Evolutionary conservation across 1,140 invertebrate species (phyloP).

Genomic region (Musca domestica): DNA sequence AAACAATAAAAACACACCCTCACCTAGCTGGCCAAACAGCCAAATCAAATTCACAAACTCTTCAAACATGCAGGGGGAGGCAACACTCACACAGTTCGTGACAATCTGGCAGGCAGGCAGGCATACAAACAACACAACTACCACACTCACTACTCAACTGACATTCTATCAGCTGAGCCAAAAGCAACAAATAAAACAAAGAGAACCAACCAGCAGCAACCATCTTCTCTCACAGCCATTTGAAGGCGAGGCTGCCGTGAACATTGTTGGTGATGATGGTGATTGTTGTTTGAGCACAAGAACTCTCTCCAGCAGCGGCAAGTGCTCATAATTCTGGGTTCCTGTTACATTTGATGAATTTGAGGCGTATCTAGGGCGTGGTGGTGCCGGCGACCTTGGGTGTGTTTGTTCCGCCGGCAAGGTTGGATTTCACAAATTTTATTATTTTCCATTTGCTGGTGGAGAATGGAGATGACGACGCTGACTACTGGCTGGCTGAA

Average conservation of each 20-base stretch:
- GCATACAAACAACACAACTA: conserved; percentile 15
- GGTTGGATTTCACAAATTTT: conserved; percentile 1
- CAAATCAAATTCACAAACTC: no score
- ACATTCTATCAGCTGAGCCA: background rate
- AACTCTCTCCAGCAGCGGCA: background rate
- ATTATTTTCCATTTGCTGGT: conserved; percentile 27
- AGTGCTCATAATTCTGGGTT: conserved; percentile 24
- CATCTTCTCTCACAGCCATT: conserved; percentile 2
- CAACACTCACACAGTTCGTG: background rate
- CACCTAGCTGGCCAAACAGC: background rate
- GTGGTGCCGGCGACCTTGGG: conserved; percentile 35
- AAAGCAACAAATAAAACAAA: conserved; percentile 3
- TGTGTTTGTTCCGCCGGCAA: conserved; percentile 27
- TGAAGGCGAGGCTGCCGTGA: background rate
- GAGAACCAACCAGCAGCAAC: conserved; percentile 2
- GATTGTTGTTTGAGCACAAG: no score
- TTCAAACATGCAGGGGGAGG: background rate
- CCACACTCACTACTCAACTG: background rate
- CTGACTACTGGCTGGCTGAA: no score
- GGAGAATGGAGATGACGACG: no score
- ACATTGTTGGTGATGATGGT: no score
- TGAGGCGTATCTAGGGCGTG: conserved; percentile 50
- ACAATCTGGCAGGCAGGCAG: no score
- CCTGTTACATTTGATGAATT: conserved; percentile 41
- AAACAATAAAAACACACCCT: background rate